Evolutionary conservation across 1,140 invertebrate species (phyloP).

Genomic region (Ceratina japonica): DNA sequence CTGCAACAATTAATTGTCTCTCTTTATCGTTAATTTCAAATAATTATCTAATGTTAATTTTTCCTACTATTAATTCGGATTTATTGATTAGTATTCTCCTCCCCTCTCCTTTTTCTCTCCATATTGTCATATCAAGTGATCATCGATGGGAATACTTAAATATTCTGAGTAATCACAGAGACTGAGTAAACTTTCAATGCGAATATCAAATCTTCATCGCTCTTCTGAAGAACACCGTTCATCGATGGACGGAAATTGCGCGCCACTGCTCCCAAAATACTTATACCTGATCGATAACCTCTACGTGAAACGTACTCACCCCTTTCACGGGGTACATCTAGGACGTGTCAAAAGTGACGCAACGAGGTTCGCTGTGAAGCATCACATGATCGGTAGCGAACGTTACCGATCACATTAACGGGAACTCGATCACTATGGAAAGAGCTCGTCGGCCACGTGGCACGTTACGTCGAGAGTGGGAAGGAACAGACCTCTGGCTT

Average conservation of each 20-base stretch:
- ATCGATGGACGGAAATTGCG: background rate
- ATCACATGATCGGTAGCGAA: conserved; percentile 55
- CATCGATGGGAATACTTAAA: no score
- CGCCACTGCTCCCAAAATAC: conserved; percentile 8
- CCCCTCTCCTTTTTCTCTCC: no score
- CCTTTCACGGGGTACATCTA: background rate
- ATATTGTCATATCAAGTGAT: no score
- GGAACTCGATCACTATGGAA: conserved; percentile 59
- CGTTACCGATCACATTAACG: conserved; percentile 36
- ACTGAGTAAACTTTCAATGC: no score
- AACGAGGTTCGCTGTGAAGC: background rate
- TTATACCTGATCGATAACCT: conserved; percentile 4
- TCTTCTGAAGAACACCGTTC: no score
- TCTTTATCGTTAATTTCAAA: no score
- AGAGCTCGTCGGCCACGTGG: conserved; percentile 51
- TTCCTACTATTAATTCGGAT: no score
- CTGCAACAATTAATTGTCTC: no score
- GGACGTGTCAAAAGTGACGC: conserved; percentile 21
- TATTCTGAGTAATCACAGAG: no score
- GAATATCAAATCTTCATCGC: no score
- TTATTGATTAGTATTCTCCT: no score
- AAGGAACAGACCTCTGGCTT: conserved; percentile 49
- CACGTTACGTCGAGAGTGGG: conserved; percentile 23
- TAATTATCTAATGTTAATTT: no score
- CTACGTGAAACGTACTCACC: background rate